These are phyloP conservation scores for Proteles cristata DNA, from an alignment of 2,113 vertebrate species.

Conservation along the genomic window DNA sequence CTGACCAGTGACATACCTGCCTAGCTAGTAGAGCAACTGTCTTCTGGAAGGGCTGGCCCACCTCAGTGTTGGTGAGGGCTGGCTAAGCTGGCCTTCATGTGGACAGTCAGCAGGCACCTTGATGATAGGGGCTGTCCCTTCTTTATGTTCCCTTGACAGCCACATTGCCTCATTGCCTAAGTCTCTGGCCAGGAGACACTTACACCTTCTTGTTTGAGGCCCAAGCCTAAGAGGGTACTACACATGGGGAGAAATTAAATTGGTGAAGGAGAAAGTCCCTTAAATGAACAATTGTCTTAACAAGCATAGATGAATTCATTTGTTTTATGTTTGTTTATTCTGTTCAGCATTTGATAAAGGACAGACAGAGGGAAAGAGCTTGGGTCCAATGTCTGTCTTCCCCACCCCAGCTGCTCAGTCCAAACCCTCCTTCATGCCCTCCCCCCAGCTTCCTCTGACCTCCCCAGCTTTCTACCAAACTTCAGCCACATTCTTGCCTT, in stretches of 20 bases:
- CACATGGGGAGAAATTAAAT: neutral
- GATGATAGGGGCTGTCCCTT: neutral
- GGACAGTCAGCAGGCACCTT: neutral
- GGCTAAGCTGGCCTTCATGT: neutral
- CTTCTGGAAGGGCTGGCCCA: neutral
- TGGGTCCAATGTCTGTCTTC: neutral
- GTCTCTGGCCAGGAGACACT: neutral
- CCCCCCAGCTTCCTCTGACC: neutral
- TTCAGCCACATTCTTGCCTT: neutral
- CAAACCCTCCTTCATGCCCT: neutral
- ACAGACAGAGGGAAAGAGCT: neutral
- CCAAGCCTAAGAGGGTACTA: neutral
- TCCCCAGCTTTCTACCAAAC: neutral
- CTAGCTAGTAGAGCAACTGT: neutral
- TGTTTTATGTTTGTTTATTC: neutral
- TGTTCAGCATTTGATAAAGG: neutral
- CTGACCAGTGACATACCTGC: neutral
- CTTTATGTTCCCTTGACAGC: neutral
- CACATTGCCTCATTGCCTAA: neutral
- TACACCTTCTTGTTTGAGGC: neutral
- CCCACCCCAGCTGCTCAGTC: neutral
- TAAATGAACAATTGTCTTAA: neutral
- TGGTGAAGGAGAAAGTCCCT: neutral
- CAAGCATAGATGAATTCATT: neutral
- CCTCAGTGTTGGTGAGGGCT: fast-evolving